Evolutionary conservation across 2,113 vertebrate genomes (phyloP), one percentile per base, ranked within the genome.

Genomic region (Lota lota): DNA sequence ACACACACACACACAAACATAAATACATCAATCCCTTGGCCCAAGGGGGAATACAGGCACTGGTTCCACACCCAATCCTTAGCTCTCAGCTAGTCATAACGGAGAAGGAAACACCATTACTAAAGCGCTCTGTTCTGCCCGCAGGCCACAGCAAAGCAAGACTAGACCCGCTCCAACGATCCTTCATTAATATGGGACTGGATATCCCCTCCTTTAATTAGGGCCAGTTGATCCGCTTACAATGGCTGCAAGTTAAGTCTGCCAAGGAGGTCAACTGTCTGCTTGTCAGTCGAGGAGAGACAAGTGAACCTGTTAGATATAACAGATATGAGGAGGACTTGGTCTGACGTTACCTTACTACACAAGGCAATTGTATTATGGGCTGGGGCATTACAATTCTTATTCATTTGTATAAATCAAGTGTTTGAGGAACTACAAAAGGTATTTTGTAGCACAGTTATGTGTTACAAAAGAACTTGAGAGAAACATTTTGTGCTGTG

Each of bases 101-200:
- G 62, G 15, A 74, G 24, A 47, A 73, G 67, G 69, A 73, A 72
- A 70, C 68, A 50, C 1, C 22, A 24, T 62, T n/a, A 4, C 47
- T 14, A 24, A 58, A 56, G 19, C 40, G n/a, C 40, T 40, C 63
- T 62, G 61, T 16, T 11, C 73, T 79, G 75, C 79, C 40, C 79
- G 75, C 67, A 77, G 81, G 76, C 73, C 63, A 78, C 64, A 69
- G 54, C 22, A 16, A 68, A 47, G 78, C 87, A 82, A 77, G 87
- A 76, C 77, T 33, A 20, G 2, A 81, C 87, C 74, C 80, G 86
- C 74, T 79, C 57, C 20, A 8, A 16, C 6, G 51, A 58, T 59
- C 60, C 54, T 51, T 64, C 60, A 70, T 73, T 72, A 72, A 76
- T 69, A 74, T 83, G 69, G 72, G 78, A 83, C 79, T 76, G 79